phyloP scores from a whole-genome alignment of 2,113 vertebrate genomes.

The Gorilla gorilla region DNA sequence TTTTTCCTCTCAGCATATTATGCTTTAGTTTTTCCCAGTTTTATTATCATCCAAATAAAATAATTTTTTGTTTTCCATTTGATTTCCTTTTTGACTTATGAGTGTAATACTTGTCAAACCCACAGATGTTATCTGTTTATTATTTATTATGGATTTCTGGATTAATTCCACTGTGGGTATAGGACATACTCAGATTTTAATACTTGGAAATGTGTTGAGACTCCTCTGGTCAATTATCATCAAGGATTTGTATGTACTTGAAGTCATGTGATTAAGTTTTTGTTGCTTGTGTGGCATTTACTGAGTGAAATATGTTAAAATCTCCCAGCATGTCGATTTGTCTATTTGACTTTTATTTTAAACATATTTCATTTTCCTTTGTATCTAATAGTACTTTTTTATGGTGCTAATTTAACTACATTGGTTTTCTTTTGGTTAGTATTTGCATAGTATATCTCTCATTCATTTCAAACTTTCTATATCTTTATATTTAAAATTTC shows the following conservation, averaged over 20 bases:
- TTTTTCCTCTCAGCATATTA: background rate
- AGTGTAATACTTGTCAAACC: background rate
- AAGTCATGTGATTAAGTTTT: background rate
- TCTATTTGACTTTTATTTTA: background rate
- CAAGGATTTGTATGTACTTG: background rate
- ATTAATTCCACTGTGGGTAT: background rate
- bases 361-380: background rate
- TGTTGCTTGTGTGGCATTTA: background rate
- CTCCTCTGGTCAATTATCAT: background rate
- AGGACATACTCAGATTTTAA: background rate
- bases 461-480: background rate
- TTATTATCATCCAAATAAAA: background rate
- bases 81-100: background rate
- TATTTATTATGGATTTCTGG: background rate
- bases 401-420: background rate
- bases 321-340: background rate
- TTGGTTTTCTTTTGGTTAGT: background rate
- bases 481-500: background rate
- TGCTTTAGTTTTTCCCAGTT: background rate
- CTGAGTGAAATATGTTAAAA: background rate
- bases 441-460: background rate
- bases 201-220: too few species aligned
- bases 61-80: background rate
- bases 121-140: background rate
- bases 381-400: background rate